Evolutionary conservation across 2,888 invertebrate genomes (phyloP).

Genomic region (Andrena hattorfiana): DNA sequence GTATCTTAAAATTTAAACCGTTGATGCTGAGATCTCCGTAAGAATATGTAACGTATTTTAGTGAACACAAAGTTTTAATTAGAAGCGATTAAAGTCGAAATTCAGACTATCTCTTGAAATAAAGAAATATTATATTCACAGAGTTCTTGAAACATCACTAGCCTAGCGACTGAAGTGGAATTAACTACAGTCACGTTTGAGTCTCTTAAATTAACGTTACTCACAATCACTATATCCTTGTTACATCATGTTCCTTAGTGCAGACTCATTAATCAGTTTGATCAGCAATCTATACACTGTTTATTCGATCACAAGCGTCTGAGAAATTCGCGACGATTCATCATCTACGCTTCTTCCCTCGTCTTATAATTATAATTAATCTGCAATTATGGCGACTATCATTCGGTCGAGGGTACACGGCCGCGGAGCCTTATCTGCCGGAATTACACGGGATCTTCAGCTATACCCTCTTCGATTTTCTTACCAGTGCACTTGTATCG

Average conservation of each 20-base stretch:
- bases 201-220: no score
- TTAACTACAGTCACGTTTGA: no score
- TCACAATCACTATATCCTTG: no score
- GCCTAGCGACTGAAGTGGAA: no score
- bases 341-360: conserved; percentile 14
- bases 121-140: no score
- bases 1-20: no score
- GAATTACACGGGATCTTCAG: conserved; percentile 7
- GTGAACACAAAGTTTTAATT: no score
- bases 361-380: conserved; percentile 14
- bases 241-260: not conserved
- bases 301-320: conserved; percentile 19
- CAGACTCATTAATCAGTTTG: conserved; percentile 15
- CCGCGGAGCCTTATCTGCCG: conserved; percentile 21
- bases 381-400: not conserved
- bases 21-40: no score
- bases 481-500: conserved; percentile 43
- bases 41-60: no score
- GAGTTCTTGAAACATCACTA: no score
- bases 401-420: not conserved
- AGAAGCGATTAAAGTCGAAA: no score
- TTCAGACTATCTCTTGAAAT: no score
- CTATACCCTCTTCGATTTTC: conserved; percentile 46
- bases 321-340: not conserved
- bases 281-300: conserved; percentile 5